Evolutionary conservation across 2,888 invertebrate genomes (phyloP).

Genomic region (Celastrina argiolus): DNA sequence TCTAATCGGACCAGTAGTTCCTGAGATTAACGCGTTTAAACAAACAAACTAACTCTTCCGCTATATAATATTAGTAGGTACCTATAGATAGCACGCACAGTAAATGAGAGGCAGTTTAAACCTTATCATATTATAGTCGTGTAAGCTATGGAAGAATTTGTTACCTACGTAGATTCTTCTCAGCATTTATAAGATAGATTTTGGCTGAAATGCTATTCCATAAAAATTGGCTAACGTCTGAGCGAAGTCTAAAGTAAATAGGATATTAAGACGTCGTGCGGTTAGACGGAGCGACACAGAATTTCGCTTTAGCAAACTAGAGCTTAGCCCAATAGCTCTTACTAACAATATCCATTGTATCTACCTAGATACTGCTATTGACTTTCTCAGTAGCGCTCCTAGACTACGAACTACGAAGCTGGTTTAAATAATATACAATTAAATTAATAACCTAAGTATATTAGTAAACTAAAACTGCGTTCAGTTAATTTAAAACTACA

Average conservation of each 20-base stretch:
- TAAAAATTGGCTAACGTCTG: background rate
- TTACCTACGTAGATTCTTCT: background rate
- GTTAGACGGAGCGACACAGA: constrained; percentile 3
- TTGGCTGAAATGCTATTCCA: background rate
- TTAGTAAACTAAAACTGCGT: no score
- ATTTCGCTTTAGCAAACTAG: background rate
- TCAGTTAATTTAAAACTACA: no score
- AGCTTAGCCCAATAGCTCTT: background rate
- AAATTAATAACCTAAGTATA: no score
- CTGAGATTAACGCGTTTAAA: no score
- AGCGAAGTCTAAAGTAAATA: background rate
- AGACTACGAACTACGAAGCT: background rate
- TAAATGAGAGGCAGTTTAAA: background rate
- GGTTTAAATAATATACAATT: background rate
- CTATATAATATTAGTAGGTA: background rate
- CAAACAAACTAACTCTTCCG: no score
- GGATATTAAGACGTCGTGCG: background rate
- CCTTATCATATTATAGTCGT: background rate
- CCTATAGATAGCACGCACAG: no score
- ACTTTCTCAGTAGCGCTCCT: background rate
- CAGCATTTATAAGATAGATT: background rate
- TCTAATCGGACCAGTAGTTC: no score
- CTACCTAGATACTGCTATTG: background rate
- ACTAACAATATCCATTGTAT: constrained; percentile 3
- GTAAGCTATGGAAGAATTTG: background rate